phyloP scores from a whole-genome alignment of 2,888 invertebrate species.

The Dolomedes plantarius region DNA sequence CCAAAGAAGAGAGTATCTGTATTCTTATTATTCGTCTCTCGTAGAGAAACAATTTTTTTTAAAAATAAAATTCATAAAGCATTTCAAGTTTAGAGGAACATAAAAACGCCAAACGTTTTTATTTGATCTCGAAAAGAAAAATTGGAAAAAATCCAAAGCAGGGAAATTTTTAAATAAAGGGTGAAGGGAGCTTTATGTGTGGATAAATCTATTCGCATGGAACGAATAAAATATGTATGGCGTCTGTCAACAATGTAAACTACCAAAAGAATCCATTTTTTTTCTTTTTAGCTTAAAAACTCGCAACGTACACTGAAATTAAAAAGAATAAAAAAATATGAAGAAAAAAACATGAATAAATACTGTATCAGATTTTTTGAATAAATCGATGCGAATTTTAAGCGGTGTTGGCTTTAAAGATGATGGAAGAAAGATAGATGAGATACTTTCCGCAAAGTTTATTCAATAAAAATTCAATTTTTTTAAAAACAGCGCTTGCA shows the following conservation, averaged over 20 bases:
- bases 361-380: conserved; percentile 36
- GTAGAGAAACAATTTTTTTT: background rate
- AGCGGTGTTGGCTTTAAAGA: conserved; percentile 42
- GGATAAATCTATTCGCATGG: background rate
- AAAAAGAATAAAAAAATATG: background rate
- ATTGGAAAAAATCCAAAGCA: background rate
- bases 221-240: background rate
- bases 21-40: background rate
- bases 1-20: background rate
- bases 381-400: conserved; percentile 20
- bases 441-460: conserved; percentile 16
- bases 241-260: background rate
- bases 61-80: background rate
- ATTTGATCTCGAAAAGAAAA: background rate
- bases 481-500: background rate
- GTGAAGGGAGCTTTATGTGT: background rate
- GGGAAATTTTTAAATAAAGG: background rate
- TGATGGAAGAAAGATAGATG: conserved; percentile 30
- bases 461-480: conserved; percentile 36
- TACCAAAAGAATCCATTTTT: background rate
- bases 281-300: background rate
- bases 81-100: background rate
- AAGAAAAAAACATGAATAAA: conserved; percentile 11
- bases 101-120: background rate
- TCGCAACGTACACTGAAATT: background rate